Conservation (phyloP, 1,140 invertebrate species). For the Helicorthomorpha holstii region DNA sequence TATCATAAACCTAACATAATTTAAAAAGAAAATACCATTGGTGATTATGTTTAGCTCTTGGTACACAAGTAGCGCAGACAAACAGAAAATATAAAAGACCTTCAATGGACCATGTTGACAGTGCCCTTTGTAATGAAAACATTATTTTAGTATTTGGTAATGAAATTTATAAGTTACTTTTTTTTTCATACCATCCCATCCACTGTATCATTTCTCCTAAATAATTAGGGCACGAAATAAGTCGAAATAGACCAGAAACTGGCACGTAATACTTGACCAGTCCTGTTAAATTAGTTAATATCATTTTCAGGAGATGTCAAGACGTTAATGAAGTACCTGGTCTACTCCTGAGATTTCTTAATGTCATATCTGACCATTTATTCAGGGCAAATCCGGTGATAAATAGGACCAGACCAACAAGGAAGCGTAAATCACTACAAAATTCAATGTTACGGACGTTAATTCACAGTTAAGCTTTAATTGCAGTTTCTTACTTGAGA, state of each 20-base stretch:
- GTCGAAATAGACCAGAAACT: not conserved
- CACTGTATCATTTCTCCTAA: not conserved
- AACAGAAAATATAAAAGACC: not conserved
- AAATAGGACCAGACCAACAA: not conserved
- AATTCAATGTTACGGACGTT: too few relatives aligned
- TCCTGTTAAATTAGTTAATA: not conserved
- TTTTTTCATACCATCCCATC: not conserved
- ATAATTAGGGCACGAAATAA: not conserved
- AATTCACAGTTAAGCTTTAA: too few relatives aligned
- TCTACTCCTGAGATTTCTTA: not conserved
- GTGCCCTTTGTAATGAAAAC: not conserved
- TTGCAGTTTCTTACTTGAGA: not conserved
- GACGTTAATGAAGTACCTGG: not conserved
- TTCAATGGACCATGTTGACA: not conserved
- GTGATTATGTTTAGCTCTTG: not conserved
- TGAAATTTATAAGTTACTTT: not conserved
- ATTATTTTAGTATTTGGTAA: not conserved
- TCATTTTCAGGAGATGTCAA: not conserved
- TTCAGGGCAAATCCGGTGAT: not conserved
- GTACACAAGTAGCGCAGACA: not conserved
- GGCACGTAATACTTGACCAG: not conserved
- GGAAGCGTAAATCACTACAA: not conserved
- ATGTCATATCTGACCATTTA: not conserved
- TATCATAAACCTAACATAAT: too few relatives aligned
- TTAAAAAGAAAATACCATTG: too few relatives aligned